Evolutionary conservation across 2,797 vertebrate genomes (phyloP).

Genomic region (Liasis olivaceus): DNA sequence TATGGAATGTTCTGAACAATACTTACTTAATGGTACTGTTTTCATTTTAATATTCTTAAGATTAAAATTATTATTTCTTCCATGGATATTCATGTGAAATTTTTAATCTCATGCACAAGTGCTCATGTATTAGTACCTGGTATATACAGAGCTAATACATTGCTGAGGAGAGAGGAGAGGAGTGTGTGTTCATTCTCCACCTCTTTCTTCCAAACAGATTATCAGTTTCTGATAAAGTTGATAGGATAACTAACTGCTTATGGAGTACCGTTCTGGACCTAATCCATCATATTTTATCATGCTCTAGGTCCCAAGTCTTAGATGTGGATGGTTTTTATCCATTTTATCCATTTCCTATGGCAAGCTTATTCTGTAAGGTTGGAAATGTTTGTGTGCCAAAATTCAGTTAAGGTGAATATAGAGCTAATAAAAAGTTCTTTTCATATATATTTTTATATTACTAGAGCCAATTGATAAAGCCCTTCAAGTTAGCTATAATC

Average conservation of each 20-base stretch:
- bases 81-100: neutral
- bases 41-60: neutral
- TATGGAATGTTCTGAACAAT: neutral
- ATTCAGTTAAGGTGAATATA: neutral
- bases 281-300: neutral
- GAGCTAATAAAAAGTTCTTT: neutral
- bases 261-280: neutral
- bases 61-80: neutral
- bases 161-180: neutral
- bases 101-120: neutral
- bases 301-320: neutral
- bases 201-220: neutral
- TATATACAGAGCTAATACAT: neutral
- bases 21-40: neutral
- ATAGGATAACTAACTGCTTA: neutral
- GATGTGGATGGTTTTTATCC: neutral
- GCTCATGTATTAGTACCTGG: neutral
- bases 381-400: neutral
- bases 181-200: neutral
- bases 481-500: neutral
- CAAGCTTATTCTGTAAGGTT: neutral
- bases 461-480: neutral
- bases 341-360: neutral
- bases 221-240: neutral
- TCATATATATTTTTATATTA: neutral